Conservation (phyloP, 2,888 invertebrate species). For the Tetrapedia diversipes region DNA sequence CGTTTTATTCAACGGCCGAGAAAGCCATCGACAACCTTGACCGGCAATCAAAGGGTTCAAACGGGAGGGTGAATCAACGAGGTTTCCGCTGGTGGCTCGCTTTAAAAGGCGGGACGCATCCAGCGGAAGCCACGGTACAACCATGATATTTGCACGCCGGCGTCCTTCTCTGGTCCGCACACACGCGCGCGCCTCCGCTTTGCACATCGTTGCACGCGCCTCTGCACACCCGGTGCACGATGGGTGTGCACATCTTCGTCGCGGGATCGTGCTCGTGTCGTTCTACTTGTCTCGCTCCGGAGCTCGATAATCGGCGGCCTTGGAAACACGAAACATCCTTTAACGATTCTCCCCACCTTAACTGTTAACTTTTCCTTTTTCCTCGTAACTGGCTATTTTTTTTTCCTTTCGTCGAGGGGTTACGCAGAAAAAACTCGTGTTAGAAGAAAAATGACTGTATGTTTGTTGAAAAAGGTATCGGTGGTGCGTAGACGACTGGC, state of each 20-base stretch:
- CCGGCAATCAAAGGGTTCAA: slow-evolving; percentile 50
- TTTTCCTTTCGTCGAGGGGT: neutral
- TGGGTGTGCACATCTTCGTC: neutral
- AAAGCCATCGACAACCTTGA: slow-evolving; percentile 50
- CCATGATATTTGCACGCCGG: slow-evolving; percentile 41
- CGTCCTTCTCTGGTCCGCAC: slow-evolving; percentile 50
- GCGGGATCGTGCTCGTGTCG: slow-evolving; percentile 24
- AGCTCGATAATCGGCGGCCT: neutral
- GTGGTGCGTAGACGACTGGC: no score
- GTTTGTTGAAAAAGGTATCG: no score
- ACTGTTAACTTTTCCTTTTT: no score
- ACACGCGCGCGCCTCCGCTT: slow-evolving; percentile 42
- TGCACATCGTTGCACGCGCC: slow-evolving; percentile 29
- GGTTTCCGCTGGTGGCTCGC: slow-evolving; percentile 18
- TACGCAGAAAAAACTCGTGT: neutral
- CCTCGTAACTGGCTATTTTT: no score
- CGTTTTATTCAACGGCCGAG: slow-evolving; percentile 18
- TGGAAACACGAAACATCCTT: neutral
- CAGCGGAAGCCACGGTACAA: slow-evolving; percentile 35
- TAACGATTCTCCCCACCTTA: no score
- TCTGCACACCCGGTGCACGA: slow-evolving; percentile 10
- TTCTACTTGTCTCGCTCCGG: neutral
- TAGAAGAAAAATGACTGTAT: no score
- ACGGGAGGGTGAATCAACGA: slow-evolving; percentile 48
- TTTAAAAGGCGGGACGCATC: slow-evolving; percentile 52